phyloP scores from a whole-genome alignment of 2,113 vertebrate species.

The Cariama cristata region DNA sequence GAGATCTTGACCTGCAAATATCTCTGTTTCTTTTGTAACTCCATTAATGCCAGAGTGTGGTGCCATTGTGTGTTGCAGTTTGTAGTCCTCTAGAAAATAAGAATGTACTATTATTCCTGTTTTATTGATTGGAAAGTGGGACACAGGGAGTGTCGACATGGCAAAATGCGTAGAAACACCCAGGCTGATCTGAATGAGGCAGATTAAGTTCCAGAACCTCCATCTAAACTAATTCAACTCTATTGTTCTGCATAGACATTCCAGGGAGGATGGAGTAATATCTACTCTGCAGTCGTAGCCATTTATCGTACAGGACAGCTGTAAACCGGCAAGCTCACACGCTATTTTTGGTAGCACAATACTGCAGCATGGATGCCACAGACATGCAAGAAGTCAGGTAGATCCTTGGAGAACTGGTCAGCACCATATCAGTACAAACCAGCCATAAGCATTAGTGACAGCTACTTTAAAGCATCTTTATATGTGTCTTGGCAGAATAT shows the following conservation, averaged over 20 bases:
- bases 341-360: neutral
- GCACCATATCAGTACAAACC: neutral
- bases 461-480: neutral
- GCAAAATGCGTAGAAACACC: neutral
- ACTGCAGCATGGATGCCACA: neutral
- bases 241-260: neutral
- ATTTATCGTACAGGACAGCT: neutral
- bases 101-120: neutral
- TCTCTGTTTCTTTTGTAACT: neutral
- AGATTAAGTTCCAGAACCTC: neutral
- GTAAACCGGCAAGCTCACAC: neutral
- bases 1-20: neutral
- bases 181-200: neutral
- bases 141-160: neutral
- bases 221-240: neutral
- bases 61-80: neutral
- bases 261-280: neutral
- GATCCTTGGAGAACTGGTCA: neutral
- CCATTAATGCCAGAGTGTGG: neutral
- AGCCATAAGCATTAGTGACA: neutral
- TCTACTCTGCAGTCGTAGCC: neutral
- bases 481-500: neutral
- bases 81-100: neutral
- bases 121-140: neutral
- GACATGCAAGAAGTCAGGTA: neutral